Percentiles rank a stretch among this genome's conserved stretches.
These are phyloP conservation scores for Phenacoccus solenopsis DNA, from an alignment of 1,140 invertebrate genomes.

Conservation along the genomic window DNA sequence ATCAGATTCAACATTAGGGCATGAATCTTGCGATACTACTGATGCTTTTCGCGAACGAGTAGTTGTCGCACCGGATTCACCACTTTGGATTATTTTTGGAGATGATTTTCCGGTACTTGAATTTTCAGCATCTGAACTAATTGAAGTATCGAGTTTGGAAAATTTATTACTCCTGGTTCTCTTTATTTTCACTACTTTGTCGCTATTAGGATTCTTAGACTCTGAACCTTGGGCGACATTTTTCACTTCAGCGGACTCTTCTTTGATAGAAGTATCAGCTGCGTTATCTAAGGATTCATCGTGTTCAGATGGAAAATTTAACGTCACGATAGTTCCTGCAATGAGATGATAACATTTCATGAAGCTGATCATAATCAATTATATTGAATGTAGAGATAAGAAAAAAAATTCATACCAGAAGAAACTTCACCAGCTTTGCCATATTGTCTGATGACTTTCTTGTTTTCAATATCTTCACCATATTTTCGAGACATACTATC, in stretches of 20 bases:
- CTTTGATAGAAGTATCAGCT: neutral
- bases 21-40: neutral
- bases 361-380: too few species aligned
- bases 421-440: slow-evolving; percentile 7
- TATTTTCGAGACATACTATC: neutral
- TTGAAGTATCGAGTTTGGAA: neutral
- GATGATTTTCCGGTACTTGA: neutral
- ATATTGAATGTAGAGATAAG: too few species aligned
- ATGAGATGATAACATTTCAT: neutral
- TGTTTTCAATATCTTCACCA: neutral
- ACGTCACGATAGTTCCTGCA: neutral
- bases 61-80: neutral
- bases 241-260: neutral
- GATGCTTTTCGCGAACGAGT: slow-evolving; percentile 6
- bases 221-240: neutral
- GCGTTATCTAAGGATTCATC: neutral
- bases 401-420: neutral
- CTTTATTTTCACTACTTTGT: neutral
- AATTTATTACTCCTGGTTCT: neutral
- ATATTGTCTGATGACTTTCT: slow-evolving; percentile 4
- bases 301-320: neutral
- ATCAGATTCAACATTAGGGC: neutral
- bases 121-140: neutral
- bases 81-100: neutral
- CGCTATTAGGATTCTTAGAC: neutral